Percentiles rank a stretch among this genome's conserved stretches.
These are phyloP conservation scores for Porites lobata DNA, from an alignment of 92 coral and sea anemone genomes.

Conservation along the genomic window DNA sequence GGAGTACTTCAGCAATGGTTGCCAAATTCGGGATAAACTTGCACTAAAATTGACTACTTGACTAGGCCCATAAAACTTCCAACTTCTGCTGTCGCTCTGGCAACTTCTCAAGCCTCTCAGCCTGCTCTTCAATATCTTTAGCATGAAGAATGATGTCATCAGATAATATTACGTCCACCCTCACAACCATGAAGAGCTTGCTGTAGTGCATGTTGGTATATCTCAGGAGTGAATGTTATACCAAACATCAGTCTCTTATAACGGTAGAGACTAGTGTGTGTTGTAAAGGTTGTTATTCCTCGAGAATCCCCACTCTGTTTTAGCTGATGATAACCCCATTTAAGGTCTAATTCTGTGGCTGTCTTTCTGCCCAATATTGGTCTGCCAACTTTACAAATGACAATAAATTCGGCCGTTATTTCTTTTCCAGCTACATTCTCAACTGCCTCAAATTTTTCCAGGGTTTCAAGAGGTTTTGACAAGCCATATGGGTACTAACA, in stretches of 20 bases:
- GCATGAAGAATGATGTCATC: constrained; percentile 56
- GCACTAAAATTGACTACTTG: constrained; percentile 39
- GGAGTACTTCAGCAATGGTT: constrained; percentile 62
- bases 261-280: too few relatives aligned
- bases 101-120: too few relatives aligned
- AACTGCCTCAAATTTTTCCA: constrained; percentile 41
- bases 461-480: constrained; percentile 41
- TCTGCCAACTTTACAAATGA: constrained; percentile 39
- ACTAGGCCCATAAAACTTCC: constrained; percentile 49
- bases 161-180: not conserved
- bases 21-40: constrained; percentile 57
- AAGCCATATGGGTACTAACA: constrained; percentile 46
- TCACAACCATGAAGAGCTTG: too few relatives aligned
- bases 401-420: constrained; percentile 39
- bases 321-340: not conserved
- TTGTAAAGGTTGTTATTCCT: too few relatives aligned
- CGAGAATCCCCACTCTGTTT: too few relatives aligned
- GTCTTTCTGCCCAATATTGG: constrained; percentile 60
- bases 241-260: too few relatives aligned
- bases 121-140: constrained; percentile 14
- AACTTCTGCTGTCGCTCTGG: constrained; percentile 47
- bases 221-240: too few relatives aligned
- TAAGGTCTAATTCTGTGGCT: constrained; percentile 46
- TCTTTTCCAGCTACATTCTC: constrained; percentile 19
- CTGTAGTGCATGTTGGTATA: too few relatives aligned